phyloP scores from a whole-genome alignment of 2,797 vertebrate species.

The Enteromius treurensis region DNA sequence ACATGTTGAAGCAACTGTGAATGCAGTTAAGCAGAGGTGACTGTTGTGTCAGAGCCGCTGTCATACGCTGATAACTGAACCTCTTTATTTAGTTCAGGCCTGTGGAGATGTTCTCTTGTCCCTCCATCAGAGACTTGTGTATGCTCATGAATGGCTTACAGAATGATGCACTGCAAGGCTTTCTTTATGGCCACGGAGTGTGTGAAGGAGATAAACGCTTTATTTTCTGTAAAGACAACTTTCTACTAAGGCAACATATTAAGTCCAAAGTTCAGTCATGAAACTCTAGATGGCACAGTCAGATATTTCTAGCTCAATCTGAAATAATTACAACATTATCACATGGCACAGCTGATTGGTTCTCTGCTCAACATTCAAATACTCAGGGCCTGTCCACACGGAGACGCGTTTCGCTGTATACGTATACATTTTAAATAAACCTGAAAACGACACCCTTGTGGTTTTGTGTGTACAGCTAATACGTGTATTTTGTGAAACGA shows the following conservation, averaged over 20 bases:
- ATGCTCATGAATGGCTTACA: neutral
- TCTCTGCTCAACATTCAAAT: neutral
- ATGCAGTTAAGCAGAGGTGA: conserved; percentile 24
- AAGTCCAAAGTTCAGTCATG: neutral
- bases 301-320: neutral
- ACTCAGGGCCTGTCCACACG: too few relatives aligned
- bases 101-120: conserved; percentile 20
- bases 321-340: neutral
- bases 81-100: conserved; percentile 37
- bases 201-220: conserved; percentile 31
- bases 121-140: conserved; percentile 15
- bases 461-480: too few relatives aligned
- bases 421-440: too few relatives aligned
- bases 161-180: conserved; percentile 5
- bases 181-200: conserved; percentile 20
- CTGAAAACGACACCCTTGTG: too few relatives aligned
- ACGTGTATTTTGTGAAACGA: too few relatives aligned
- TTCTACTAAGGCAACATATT: neutral
- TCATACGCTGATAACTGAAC: conserved; percentile 29
- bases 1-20: conserved; percentile 12
- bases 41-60: conserved; percentile 13
- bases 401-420: too few relatives aligned
- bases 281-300: neutral
- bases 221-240: neutral
- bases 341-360: neutral